Percentiles rank a stretch among this genome's conserved stretches.
These are phyloP conservation scores for Chaenocephalus aceratus DNA, from an alignment of 2,113 vertebrate species.

Conservation along the genomic window DNA sequence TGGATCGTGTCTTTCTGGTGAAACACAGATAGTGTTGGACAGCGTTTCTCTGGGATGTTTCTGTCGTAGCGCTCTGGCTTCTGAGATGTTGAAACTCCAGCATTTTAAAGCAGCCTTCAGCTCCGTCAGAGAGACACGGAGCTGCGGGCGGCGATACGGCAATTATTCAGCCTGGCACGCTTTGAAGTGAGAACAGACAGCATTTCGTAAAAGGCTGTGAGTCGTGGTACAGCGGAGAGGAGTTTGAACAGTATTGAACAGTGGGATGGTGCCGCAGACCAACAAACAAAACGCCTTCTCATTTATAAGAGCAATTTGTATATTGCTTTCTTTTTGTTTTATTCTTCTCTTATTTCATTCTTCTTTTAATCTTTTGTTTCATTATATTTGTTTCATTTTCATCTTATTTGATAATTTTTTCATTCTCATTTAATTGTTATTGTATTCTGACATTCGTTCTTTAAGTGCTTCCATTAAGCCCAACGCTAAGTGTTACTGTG, in stretches of 20 bases:
- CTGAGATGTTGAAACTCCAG: conserved; percentile 17
- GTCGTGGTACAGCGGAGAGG: conserved; percentile 32
- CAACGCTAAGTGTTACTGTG: no score
- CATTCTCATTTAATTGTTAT: no score
- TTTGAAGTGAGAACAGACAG: conserved; percentile 67
- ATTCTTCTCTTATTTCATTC: no score
- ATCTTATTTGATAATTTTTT: no score
- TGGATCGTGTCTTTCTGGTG: not conserved
- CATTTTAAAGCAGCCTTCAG: conserved; percentile 29
- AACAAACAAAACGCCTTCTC: not conserved
- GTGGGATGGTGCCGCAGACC: conserved; percentile 8
- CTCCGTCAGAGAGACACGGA: conserved; percentile 20
- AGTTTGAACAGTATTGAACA: conserved; percentile 18
- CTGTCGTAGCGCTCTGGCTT: conserved; percentile 37
- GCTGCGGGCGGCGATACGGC: conserved; percentile 21
- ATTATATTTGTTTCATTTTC: no score
- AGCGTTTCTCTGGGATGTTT: conserved; percentile 27
- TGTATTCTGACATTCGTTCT: no score
- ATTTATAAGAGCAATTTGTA: not conserved
- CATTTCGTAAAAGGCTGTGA: conserved; percentile 57
- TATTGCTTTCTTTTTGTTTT: no score
- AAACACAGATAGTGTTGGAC: conserved; percentile 12
- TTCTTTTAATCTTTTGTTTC: no score
- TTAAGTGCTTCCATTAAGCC: no score
- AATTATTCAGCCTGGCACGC: conserved; percentile 57